Conservation (phyloP, 2,113 vertebrate genomes). For the Crotalus viridis region DNA sequence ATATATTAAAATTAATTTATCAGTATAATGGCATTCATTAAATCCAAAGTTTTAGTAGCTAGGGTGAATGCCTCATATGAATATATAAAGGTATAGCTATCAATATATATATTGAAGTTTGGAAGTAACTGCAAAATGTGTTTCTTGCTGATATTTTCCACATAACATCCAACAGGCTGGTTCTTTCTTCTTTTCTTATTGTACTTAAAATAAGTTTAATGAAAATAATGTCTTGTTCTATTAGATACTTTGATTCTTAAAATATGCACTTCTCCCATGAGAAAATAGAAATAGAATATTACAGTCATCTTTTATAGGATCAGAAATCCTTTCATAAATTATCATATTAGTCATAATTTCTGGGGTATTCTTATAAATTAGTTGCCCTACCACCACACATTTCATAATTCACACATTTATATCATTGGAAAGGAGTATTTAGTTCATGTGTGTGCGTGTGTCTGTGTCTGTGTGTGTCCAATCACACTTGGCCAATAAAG, state of each 20-base stretch:
- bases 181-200: background rate
- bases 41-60: constrained; percentile 47
- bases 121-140: constrained; percentile 24
- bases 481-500: background rate
- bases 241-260: background rate
- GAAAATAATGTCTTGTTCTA: background rate
- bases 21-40: constrained; percentile 56
- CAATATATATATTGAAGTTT: constrained; percentile 1
- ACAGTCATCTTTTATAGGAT: background rate
- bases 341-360: background rate
- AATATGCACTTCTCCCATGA: background rate
- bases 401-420: background rate
- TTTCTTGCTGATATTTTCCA: background rate
- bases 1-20: constrained; percentile 62
- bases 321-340: background rate
- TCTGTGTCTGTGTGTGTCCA: background rate
- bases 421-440: background rate
- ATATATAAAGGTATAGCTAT: constrained; percentile 34
- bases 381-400: background rate
- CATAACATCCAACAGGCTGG: background rate
- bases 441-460: background rate
- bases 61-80: constrained; percentile 25
- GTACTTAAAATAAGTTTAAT: background rate
- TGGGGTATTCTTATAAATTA: background rate
- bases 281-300: background rate